These are phyloP conservation scores for Gymnothorax reevesii DNA, from an alignment of 2,797 vertebrate genomes.

Conservation along the genomic window DNA sequence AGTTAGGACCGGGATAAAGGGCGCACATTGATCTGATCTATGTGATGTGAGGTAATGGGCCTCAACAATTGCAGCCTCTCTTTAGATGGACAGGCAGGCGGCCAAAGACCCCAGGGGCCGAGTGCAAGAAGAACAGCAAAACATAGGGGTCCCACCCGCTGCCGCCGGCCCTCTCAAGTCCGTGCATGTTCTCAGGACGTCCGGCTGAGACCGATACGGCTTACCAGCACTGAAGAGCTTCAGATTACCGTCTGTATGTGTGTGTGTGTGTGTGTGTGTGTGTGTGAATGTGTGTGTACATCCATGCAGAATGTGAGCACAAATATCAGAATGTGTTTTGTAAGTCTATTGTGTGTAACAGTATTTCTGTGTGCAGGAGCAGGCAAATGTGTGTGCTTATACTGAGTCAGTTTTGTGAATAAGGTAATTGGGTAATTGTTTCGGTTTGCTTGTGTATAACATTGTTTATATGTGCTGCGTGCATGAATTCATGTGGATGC, in stretches of 20 bases:
- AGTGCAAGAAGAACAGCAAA: not conserved
- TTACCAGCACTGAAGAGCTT: not conserved
- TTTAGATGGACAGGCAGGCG: not conserved
- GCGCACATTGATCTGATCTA: not conserved
- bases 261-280: too few relatives aligned
- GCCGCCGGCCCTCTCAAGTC: not conserved
- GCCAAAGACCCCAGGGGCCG: not conserved
- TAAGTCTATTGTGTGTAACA: not conserved
- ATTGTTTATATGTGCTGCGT: not conserved
- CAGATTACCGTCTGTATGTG: not conserved
- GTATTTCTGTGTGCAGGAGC: not conserved
- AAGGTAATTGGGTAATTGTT: too few relatives aligned
- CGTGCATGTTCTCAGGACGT: not conserved
- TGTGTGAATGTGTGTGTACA: not conserved
- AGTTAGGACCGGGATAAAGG: not conserved
- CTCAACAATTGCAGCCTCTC: not conserved
- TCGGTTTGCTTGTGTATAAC: not conserved
- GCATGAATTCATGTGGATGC: not conserved
- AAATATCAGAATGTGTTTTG: not conserved
- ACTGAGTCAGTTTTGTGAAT: not conserved
- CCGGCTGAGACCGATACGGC: conserved; percentile 1
- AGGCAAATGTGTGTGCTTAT: not conserved
- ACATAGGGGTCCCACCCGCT: not conserved
- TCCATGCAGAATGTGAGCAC: not conserved
- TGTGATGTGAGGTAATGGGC: not conserved